phyloP scores from a whole-genome alignment of 2,888 invertebrate species.

The Drosophila eohydei region DNA sequence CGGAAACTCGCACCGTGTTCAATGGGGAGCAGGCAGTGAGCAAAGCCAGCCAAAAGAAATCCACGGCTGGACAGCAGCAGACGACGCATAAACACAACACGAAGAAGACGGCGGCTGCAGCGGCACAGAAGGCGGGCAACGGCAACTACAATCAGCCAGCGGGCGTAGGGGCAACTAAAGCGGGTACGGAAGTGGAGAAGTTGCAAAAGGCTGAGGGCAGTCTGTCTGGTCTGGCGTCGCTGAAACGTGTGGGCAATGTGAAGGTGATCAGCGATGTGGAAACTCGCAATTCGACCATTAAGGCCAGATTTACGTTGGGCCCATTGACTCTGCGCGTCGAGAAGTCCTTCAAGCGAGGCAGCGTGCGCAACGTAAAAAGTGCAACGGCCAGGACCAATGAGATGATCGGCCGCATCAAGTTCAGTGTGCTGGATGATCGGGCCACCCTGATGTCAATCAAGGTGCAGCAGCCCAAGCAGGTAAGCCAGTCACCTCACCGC shows the following conservation, averaged over 20 bases:
- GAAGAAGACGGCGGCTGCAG: conserved; percentile 67
- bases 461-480: conserved; percentile 95
- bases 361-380: conserved; percentile 92
- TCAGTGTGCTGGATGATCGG: conserved; percentile 91
- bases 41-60: conserved; percentile 74
- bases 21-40: conserved; percentile 36
- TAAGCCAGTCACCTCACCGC: conserved; percentile 78
- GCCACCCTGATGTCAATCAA: conserved; percentile 93
- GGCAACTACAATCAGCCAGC: conserved; percentile 71
- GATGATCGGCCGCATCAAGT: conserved; percentile 92
- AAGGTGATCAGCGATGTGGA: conserved; percentile 90
- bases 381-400: conserved; percentile 95
- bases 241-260: conserved; percentile 92
- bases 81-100: conserved; percentile 76
- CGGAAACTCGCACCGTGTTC: conserved; percentile 72
- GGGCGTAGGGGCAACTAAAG: conserved; percentile 44
- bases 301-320: conserved; percentile 92
- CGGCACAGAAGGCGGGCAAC: conserved; percentile 82
- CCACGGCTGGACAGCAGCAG: conserved; percentile 53
- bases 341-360: conserved; percentile 89
- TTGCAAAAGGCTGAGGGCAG: conserved; percentile 89
- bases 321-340: conserved; percentile 90
- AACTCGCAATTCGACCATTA: conserved; percentile 92
- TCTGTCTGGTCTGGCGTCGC: conserved; percentile 91
- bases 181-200: conserved; percentile 69